Evolutionary conservation across 2,797 vertebrate genomes (phyloP).

Genomic region (Neostethus bicornis): DNA sequence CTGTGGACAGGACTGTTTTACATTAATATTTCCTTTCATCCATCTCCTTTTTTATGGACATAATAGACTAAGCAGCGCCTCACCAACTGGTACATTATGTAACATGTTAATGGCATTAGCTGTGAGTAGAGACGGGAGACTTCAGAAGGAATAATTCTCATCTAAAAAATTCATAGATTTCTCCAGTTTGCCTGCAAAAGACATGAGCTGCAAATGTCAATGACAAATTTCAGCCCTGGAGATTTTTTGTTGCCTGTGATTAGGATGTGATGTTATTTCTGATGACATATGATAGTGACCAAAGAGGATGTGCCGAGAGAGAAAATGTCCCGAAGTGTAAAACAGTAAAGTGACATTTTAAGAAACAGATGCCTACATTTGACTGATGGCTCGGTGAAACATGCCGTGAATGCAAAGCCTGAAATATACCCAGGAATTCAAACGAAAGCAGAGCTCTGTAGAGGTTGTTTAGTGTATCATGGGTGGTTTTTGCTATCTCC

Average conservation of each 20-base stretch:
- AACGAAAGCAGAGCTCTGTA: constrained; percentile 37
- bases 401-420: constrained; percentile 35
- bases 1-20: constrained; percentile 15
- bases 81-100: constrained; percentile 44
- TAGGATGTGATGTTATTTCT: constrained; percentile 2
- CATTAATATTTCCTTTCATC: constrained; percentile 31
- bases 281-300: constrained; percentile 22
- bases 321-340: constrained; percentile 38
- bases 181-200: constrained; percentile 12
- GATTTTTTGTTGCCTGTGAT: constrained; percentile 3
- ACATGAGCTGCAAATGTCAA: neutral
- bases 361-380: constrained; percentile 53
- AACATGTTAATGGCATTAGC: constrained; percentile 38
- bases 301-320: constrained; percentile 14
- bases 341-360: constrained; percentile 37
- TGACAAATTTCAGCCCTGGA: neutral
- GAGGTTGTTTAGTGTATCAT: constrained; percentile 54
- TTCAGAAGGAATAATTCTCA: constrained; percentile 28
- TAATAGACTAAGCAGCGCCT: constrained; percentile 26
- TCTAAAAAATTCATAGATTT: constrained; percentile 32
- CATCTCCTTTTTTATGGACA: constrained; percentile 33
- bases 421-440: constrained; percentile 42
- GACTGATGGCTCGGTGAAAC: constrained; percentile 45
- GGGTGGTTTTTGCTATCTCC: constrained; percentile 36
- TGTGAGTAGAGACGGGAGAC: constrained; percentile 25